Evolutionary conservation across 1,140 invertebrate species (phyloP).

Genomic region (Macrostomum lignano): DNA sequence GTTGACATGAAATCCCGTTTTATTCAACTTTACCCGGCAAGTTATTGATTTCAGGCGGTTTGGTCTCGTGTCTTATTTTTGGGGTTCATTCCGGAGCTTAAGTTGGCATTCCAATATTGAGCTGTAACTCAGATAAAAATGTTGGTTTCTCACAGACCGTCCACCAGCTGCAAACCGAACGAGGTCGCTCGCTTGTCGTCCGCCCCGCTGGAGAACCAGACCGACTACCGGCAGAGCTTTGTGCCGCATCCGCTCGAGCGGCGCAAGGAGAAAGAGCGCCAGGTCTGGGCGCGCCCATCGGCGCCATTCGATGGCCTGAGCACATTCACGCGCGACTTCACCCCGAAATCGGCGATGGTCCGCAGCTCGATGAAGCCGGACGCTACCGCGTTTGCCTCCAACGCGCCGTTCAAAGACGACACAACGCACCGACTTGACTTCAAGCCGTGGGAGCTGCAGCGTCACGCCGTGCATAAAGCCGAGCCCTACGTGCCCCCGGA

Average conservation of each 20-base stretch:
- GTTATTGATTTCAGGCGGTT: no score
- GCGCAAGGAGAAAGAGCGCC: constrained; percentile 11
- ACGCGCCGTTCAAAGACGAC: constrained; percentile 17
- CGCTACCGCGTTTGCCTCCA: constrained; percentile 13
- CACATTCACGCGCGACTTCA: constrained; percentile 21
- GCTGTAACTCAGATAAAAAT: constrained; percentile 12
- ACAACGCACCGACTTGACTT: constrained; percentile 25
- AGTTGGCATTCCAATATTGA: no score
- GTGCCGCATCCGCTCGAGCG: constrained; percentile 16
- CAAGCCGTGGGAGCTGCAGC: constrained; percentile 17
- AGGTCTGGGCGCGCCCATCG: constrained; percentile 10
- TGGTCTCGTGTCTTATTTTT: no score
- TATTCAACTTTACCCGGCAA: no score
- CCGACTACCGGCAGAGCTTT: constrained; percentile 21
- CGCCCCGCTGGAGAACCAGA: constrained; percentile 20
- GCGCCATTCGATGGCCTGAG: constrained; percentile 19
- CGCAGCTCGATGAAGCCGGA: constrained; percentile 16
- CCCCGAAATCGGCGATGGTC: constrained; percentile 11
- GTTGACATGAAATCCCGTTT: no score
- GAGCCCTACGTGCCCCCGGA: constrained; percentile 10
- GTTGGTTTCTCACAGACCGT: no score
- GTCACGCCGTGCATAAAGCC: constrained; percentile 14
- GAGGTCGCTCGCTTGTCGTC: constrained; percentile 15
- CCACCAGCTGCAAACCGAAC: constrained; percentile 14
- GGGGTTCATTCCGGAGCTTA: no score